A percentile compares a stretch with the other conserved stretches of the same genome.
These are phyloP conservation scores for Saxidomus purpurata DNA, from an alignment of 1,140 invertebrate genomes.

Conservation along the genomic window DNA sequence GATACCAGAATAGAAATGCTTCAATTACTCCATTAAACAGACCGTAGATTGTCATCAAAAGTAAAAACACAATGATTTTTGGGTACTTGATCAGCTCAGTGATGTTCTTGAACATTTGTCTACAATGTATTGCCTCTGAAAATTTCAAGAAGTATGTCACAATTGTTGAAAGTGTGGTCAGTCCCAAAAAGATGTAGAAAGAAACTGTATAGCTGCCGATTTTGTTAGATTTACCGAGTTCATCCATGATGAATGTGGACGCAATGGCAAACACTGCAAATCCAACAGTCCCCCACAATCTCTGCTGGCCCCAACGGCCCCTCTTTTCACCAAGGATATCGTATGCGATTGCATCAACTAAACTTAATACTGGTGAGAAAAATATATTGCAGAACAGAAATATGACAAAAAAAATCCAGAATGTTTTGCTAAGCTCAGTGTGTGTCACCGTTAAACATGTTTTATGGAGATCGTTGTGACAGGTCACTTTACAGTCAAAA, in stretches of 20 bases:
- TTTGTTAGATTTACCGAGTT: constrained; percentile 52
- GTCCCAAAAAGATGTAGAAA: constrained; percentile 78
- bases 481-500: constrained; percentile 73
- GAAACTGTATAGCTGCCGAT: constrained; percentile 73
- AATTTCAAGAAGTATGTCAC: constrained; percentile 72
- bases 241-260: constrained; percentile 80
- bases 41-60: constrained; percentile 94
- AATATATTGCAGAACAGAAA: constrained; percentile 72
- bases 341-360: constrained; percentile 76
- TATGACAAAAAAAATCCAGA: constrained; percentile 73
- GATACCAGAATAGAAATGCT: constrained; percentile 95
- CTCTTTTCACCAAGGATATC: constrained; percentile 72
- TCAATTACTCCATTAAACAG: constrained; percentile 95
- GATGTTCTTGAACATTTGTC: constrained; percentile 74
- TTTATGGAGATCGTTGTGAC: constrained; percentile 59
- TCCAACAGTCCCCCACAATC: constrained; percentile 76
- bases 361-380: constrained; percentile 71
- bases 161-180: constrained; percentile 70
- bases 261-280: constrained; percentile 75
- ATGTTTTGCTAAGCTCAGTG: constrained; percentile 60
- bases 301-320: constrained; percentile 70
- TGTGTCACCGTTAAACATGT: not conserved
- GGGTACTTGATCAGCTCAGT: constrained; percentile 64
- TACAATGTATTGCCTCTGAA: constrained; percentile 72
- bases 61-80: constrained; percentile 86